Evolutionary conservation across 2,888 invertebrate genomes (phyloP), one percentile per base, ranked within the genome.

Genomic region (Orgyia antiqua): DNA sequence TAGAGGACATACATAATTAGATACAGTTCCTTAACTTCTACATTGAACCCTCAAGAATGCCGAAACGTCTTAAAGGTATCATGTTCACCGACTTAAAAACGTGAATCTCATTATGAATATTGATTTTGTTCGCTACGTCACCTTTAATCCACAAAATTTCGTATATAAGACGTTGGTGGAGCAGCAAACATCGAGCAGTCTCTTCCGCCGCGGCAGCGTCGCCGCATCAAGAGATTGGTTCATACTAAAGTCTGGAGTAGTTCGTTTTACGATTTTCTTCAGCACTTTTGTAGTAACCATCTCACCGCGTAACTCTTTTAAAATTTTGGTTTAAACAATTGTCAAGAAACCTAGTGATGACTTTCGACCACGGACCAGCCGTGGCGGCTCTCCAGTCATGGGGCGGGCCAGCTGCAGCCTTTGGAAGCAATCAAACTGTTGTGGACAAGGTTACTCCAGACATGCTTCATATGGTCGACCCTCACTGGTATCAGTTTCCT

Each of bases 401-500:
- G 84, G 78, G 77, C 40, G 74, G 77, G 18, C 78, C 78, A 49
- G 69, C 78, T 31, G 77, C 71, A 13, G 70, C 75, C 20, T 74
- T 88, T 53, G 77, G 87, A 56, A 58, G 83, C 40, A 95, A 94
- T 78, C 89, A 92, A 63, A 94, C 94, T 41, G 94, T 95, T 49
- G 94, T 93, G 53, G 95, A 95, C 82, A 93, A 91, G 75, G 93
- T 93, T 45, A 80, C 89, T 20, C 88, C 91, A 4, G 93, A 94
- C 31, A 92, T 94, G 91, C 83, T 93, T 42, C 91, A 92, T 66
- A 75, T 94, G 86, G 84, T 94, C 43, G 93, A 93, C 65, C 83
- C 93, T 20, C 92, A 93, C 66, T 95, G 95, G 95, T 94, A 94
- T 73, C 94, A 95, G 69, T 96, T 92, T 60, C 93, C 94, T 36